Evolutionary conservation across 2,113 vertebrate genomes (phyloP), one percentile per base, ranked within the genome.

Genomic region (Rostratula benghalensis): DNA sequence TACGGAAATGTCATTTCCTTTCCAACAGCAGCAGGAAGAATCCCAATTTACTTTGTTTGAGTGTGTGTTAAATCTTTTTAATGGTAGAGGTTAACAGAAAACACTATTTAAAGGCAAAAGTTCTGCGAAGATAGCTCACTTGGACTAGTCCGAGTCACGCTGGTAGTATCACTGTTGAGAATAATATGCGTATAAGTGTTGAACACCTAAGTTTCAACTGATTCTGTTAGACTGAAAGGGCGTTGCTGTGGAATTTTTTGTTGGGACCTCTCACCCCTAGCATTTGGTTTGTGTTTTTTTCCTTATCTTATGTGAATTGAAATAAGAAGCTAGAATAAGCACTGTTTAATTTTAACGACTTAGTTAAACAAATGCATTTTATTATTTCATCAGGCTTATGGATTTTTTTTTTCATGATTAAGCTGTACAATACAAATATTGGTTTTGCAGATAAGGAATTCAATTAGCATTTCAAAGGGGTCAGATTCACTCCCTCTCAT

Each of bases 401-500:
- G 94, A 92, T 93, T 64, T 59, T 95, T 90, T 82, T 59, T 48
- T 23, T 65, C 43, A 25, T 87, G 31, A 41, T 74, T 92, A 77
- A 92, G 69, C 70, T 84, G 27, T 73, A 80, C 59, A 92, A 85
- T 69, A 76, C 53, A 96, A 97, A 96, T 94, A 95, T 93, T 95
- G 76, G 78, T 79, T 94, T 94, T 93, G 35, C 33, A 91, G 92
- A 95, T 93, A 95, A 95, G 87, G 51, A 94, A 86, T 94, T 97
- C 91, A 96, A 86, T 97, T 96, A 97, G 30, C 78, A 95, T 96
- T 96, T 97, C 87, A 93, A 93, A 97, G 68, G 73, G 86, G 75
- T 93, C 84, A 95, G 45, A 91, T 79, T 92, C 50, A 54, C 57
- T 84, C 63, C 75, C 20, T 80, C 56, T 74, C 19, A 61, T 54